Evolutionary conservation across 1,140 invertebrate genomes (phyloP).

Genomic region (Gonioctena quinquepunctata): DNA sequence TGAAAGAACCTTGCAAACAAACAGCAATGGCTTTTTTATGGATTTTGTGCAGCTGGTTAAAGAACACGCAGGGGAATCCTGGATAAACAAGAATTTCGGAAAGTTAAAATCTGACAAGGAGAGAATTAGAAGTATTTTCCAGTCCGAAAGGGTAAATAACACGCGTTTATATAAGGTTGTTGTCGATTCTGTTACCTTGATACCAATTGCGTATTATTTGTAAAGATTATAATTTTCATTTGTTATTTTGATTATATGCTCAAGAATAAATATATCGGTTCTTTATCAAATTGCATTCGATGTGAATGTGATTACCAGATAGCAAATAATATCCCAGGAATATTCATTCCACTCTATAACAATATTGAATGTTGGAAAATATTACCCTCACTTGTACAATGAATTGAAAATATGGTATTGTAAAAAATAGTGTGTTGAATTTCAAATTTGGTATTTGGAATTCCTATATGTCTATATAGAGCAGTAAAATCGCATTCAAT

Average conservation of each 20-base stretch:
- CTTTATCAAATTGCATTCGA: too few species aligned
- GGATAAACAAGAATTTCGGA: constrained; percentile 61
- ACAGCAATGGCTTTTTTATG: constrained; percentile 64
- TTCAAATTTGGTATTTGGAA: too few species aligned
- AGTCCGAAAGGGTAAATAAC: constrained; percentile 56
- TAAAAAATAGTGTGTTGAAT: too few species aligned
- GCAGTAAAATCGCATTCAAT: too few species aligned
- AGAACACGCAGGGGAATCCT: constrained; percentile 55
- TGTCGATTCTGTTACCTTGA: neutral
- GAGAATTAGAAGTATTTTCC: constrained; percentile 58
- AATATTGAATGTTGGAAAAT: too few species aligned
- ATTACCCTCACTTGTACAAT: too few species aligned
- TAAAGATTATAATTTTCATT: neutral
- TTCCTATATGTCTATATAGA: too few species aligned
- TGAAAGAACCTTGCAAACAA: constrained; percentile 63
- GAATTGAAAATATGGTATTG: too few species aligned
- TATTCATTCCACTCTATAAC: too few species aligned
- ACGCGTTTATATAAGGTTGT: neutral
- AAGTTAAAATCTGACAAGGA: constrained; percentile 60
- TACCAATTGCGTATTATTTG: neutral
- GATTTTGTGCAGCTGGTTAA: constrained; percentile 60
- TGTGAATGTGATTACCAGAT: too few species aligned
- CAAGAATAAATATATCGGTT: too few species aligned
- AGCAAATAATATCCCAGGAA: too few species aligned
- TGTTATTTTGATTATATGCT: neutral